A percentile compares a stretch with the other conserved stretches of the same genome.
Conservation (phyloP, 2,113 vertebrate genomes). For the Pongo abelii region DNA sequence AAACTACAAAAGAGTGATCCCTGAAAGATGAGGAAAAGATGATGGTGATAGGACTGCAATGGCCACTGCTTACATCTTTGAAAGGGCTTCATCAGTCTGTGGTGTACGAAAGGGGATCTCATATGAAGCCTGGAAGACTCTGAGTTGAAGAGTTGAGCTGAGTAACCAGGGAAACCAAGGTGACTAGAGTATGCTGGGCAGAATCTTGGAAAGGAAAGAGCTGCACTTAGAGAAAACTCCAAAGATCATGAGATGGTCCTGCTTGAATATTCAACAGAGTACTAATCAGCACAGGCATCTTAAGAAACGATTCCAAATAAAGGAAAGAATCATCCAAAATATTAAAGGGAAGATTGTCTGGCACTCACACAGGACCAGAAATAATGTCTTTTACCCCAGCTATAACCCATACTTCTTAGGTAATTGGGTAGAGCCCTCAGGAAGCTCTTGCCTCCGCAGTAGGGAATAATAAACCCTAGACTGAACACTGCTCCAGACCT, state of each 20-base stretch:
- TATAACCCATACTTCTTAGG: not conserved
- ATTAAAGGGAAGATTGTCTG: not conserved
- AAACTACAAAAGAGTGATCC: not conserved
- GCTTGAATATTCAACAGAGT: not conserved
- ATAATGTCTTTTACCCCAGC: too few relatives aligned
- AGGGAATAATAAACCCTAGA: not conserved
- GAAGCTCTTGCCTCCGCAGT: not conserved
- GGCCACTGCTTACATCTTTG: not conserved
- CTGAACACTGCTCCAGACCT: not conserved
- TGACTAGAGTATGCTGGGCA: rapidly evolving
- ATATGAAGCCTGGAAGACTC: not conserved
- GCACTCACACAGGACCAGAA: not conserved
- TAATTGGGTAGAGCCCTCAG: not conserved
- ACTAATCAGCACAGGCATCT: not conserved
- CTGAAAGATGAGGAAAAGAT: not conserved
- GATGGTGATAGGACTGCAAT: rapidly evolving
- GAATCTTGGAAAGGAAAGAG: not conserved
- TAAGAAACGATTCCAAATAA: not conserved
- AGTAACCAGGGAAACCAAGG: not conserved
- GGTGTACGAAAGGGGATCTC: not conserved
- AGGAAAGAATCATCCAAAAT: not conserved
- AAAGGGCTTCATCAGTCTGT: not conserved
- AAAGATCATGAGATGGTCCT: not conserved
- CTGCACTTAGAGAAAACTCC: not conserved
- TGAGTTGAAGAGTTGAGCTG: not conserved